Evolutionary conservation across 2,113 vertebrate genomes (phyloP).

Genomic region (Spea multiplicata): DNA sequence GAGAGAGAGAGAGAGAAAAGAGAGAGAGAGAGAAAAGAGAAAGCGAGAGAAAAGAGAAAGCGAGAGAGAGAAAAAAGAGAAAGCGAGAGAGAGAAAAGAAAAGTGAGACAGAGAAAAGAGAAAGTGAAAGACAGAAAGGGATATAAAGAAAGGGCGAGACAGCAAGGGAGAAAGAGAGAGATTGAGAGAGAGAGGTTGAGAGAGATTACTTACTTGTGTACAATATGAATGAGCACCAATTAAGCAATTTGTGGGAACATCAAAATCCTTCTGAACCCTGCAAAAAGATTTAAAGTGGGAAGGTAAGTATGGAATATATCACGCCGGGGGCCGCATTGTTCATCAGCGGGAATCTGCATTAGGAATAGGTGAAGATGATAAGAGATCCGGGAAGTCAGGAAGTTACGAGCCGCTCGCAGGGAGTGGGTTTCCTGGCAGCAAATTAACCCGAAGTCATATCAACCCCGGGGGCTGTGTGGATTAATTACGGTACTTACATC

Average conservation of each 20-base stretch:
- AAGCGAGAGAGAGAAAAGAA: too few relatives aligned
- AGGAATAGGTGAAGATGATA: slow-evolving; percentile 12
- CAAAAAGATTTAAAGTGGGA: slow-evolving; percentile 22
- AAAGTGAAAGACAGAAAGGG: too few relatives aligned
- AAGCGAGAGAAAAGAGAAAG: too few relatives aligned
- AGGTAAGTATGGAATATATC: neutral
- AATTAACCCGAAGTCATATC: neutral
- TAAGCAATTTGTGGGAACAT: slow-evolving; percentile 75
- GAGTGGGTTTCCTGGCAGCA: slow-evolving; percentile 13
- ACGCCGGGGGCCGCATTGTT: neutral
- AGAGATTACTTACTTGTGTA: slow-evolving; percentile 77
- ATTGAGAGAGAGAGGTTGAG: too few relatives aligned
- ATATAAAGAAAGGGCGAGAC: too few relatives aligned
- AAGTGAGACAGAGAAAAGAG: too few relatives aligned
- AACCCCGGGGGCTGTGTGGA: neutral
- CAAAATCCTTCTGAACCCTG: slow-evolving; percentile 86
- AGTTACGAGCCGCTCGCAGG: neutral
- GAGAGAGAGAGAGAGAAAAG: neutral
- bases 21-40: neutral
- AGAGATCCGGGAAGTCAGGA: slow-evolving; percentile 8
- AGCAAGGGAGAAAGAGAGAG: too few relatives aligned
- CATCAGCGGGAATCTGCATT: neutral
- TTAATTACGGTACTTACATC: neutral
- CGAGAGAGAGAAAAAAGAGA: too few relatives aligned
- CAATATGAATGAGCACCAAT: slow-evolving; percentile 93